Conservation (phyloP, 2,888 invertebrate species). For the Acanthococcus lagerstroemiae region DNA sequence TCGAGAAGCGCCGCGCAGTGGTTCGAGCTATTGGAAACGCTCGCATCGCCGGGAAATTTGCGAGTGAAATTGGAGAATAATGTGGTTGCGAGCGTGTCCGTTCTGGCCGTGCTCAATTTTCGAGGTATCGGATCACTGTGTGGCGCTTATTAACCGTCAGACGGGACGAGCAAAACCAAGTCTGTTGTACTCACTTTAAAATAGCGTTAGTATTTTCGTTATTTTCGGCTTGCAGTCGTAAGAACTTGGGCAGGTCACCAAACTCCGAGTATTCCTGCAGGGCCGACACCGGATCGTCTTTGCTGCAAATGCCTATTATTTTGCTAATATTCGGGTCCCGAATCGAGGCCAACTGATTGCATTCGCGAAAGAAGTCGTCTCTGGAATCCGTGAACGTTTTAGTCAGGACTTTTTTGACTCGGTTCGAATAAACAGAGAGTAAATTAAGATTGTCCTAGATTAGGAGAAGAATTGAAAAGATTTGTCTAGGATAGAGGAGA, state of each 20-base stretch:
- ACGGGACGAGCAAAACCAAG: background rate
- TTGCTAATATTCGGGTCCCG: slow-evolving; percentile 74
- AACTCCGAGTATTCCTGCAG: slow-evolving; percentile 83
- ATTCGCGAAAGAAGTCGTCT: slow-evolving; percentile 78
- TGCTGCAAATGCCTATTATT: slow-evolving; percentile 67
- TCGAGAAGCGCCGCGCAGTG: background rate
- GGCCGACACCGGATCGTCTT: slow-evolving; percentile 74
- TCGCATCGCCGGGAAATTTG: too few species aligned
- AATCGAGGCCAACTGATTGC: slow-evolving; percentile 71
- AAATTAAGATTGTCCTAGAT: too few species aligned
- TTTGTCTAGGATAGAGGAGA: too few species aligned
- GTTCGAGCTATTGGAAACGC: too few species aligned
- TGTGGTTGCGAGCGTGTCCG: too few species aligned
- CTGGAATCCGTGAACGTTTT: slow-evolving; percentile 49
- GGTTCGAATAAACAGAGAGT: too few species aligned
- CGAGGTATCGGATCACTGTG: too few species aligned
- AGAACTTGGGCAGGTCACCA: slow-evolving; percentile 54
- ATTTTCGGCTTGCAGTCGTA: slow-evolving; percentile 34
- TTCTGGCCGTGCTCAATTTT: too few species aligned
- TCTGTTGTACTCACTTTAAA: slow-evolving; percentile 29
- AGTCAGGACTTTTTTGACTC: too few species aligned
- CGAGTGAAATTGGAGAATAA: too few species aligned
- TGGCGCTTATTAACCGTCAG: too few species aligned
- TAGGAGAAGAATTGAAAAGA: too few species aligned
- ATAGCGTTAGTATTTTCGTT: slow-evolving; percentile 20